Evolutionary conservation across 2,797 vertebrate genomes (phyloP), one percentile per base, ranked within the genome.

Genomic region (Artibeus lituratus): DNA sequence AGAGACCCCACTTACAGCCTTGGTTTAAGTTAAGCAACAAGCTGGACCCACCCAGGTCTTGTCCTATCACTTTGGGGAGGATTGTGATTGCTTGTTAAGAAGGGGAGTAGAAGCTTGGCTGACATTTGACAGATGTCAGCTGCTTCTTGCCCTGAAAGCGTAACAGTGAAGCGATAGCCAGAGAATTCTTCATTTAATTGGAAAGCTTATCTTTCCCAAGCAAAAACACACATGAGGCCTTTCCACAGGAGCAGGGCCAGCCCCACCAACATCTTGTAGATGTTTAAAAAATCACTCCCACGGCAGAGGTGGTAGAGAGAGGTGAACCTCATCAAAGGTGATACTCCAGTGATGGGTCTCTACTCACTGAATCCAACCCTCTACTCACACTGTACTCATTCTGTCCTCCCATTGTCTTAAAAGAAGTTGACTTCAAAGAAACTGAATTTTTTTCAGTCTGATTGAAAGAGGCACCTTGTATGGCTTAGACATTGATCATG

Each of bases 161-260:
- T 72, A 89, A 51, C 83, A 80, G 1, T 81, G 24, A 92, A 81
- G 55, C 94, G 65, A 95, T 42, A 70, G 76, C 44, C 77, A 92
- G 81, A 59, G 70, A 86, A 96, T 81, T 91, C 57, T 95, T 91
- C 32, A 72, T 90, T 91, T 83, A 76, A 73, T 87, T 82, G 57
- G n/a, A 93, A 88, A 87, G 32, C 44, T 91, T 77, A 49, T 94
- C 84, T 80, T 85, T 94, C 73, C 73, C 49, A 49, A 84, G 67
- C 77, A 94, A 87, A 94, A 92, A 69, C 19, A 93, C 49, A 76
- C 16, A 84, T 42, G 67, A 83, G 22, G 5, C 22, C 49, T 91
- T 78, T 62, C 69, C 72, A 86, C 51, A 47, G 87, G 94, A 88
- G 87, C 37, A 55, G 87, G 26, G 24, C 22, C 24, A 91, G 21